Evolutionary conservation across 2,888 invertebrate species (phyloP).

Genomic region (Hyles lineata): DNA sequence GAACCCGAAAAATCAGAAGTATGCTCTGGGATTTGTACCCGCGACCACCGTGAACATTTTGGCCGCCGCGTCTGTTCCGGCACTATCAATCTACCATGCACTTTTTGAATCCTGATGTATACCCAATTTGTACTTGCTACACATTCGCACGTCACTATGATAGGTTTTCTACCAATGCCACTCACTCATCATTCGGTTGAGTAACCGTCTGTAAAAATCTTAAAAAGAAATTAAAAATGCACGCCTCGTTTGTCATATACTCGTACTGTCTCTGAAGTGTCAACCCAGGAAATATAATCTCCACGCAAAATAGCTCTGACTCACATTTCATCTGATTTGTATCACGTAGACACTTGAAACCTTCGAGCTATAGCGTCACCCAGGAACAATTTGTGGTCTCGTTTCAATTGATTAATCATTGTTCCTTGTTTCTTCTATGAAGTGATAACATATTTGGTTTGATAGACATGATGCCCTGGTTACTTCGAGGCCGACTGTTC

Average conservation of each 20-base stretch:
- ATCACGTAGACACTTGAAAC: not conserved
- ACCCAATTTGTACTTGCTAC: too few species aligned
- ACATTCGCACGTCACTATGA: too few species aligned
- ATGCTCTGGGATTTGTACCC: too few species aligned
- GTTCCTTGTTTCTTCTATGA: not conserved
- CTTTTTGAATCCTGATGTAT: too few species aligned
- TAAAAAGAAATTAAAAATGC: too few species aligned
- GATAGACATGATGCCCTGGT: not conserved
- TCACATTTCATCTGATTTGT: not conserved
- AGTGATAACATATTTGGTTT: not conserved
- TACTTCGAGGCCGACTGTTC: not conserved
- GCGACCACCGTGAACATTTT: too few species aligned
- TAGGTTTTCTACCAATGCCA: too few species aligned
- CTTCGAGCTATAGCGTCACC: not conserved
- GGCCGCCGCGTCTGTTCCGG: too few species aligned
- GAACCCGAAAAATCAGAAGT: too few species aligned
- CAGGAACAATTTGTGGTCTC: constrained; percentile 10
- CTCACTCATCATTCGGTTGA: too few species aligned
- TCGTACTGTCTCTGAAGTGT: not conserved
- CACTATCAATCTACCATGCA: too few species aligned
- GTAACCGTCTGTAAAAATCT: too few species aligned
- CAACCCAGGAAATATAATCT: not conserved
- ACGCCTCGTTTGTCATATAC: not conserved
- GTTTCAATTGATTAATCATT: constrained; percentile 25
- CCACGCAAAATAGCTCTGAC: not conserved